Evolutionary conservation across 92 coral and sea anemone genomes (phyloP).

Genomic region (Blastomussa wellsi): DNA sequence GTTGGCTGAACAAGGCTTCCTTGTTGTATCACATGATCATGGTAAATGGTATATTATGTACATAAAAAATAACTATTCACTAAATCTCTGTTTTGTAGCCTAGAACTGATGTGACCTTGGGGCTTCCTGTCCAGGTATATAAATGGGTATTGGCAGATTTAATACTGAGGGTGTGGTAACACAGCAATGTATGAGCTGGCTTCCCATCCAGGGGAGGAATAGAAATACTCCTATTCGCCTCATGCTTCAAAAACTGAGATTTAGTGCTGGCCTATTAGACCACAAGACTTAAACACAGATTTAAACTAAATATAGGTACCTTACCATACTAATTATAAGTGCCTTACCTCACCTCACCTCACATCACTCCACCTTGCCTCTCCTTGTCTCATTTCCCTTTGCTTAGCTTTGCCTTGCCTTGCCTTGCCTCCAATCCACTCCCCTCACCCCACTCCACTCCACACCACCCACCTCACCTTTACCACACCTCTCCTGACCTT

Average conservation of each 20-base stretch:
- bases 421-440: not conserved
- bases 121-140: too few relatives aligned
- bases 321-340: too few relatives aligned
- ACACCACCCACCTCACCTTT: not conserved
- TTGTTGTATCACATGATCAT: constrained; percentile 78
- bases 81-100: too few relatives aligned
- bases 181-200: too few relatives aligned
- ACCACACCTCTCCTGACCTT: not conserved
- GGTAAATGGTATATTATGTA: constrained; percentile 35
- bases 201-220: too few relatives aligned
- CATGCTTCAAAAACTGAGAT: not conserved
- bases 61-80: too few relatives aligned
- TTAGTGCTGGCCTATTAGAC: not conserved
- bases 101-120: too few relatives aligned
- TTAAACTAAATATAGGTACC: too few relatives aligned
- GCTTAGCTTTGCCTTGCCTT: not conserved
- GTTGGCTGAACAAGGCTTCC: constrained; percentile 62
- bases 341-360: not conserved
- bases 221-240: not conserved
- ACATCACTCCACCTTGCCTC: not conserved
- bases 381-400: not conserved
- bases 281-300: too few relatives aligned
- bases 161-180: too few relatives aligned
- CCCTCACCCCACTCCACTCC: not conserved
- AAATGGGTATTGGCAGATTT: too few relatives aligned